Percentiles rank a stretch among this genome's conserved stretches.
Conservation (phyloP, 2,888 invertebrate genomes). For the Acrobasis consociella region DNA sequence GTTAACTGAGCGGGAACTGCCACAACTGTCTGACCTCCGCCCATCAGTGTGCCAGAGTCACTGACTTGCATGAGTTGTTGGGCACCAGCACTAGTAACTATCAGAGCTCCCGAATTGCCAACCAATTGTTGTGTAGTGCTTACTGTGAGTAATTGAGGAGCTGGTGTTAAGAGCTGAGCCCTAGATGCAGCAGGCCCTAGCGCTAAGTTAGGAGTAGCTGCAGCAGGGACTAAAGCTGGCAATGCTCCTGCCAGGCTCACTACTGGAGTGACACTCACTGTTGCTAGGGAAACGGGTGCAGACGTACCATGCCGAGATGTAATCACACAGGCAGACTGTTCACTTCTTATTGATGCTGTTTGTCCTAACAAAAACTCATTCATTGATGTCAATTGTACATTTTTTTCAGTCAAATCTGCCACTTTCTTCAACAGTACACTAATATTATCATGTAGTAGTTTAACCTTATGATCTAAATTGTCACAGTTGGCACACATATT, state of each 20-base stretch:
- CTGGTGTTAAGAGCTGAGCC: conserved; percentile 73
- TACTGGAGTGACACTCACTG: conserved; percentile 76
- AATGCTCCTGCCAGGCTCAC: conserved; percentile 73
- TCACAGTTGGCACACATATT: conserved; percentile 68
- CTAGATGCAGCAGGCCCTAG: conserved; percentile 72
- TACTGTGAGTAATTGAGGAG: conserved; percentile 74
- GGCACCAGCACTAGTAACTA: conserved; percentile 77
- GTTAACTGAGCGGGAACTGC: conserved; percentile 77
- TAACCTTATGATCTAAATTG: conserved; percentile 67
- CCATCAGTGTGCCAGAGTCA: conserved; percentile 76
- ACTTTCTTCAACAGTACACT: conserved; percentile 75
- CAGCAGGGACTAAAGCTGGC: conserved; percentile 68
- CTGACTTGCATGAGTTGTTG: conserved; percentile 79
- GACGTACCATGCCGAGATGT: conserved; percentile 75
- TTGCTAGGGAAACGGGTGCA: conserved; percentile 74
- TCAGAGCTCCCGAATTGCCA: conserved; percentile 74
- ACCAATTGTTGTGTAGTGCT: conserved; percentile 77
- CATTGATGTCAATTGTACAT: conserved; percentile 73
- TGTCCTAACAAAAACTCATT: conserved; percentile 76
- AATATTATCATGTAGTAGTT: conserved; percentile 74
- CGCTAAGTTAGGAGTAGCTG: conserved; percentile 66
- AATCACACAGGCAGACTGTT: conserved; percentile 70
- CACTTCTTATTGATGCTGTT: conserved; percentile 66
- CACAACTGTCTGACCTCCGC: conserved; percentile 75
- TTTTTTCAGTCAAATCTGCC: conserved; percentile 72